These are phyloP conservation scores for Drosophila pseudotalamancana DNA, from an alignment of 2,888 invertebrate species.

Conservation along the genomic window DNA sequence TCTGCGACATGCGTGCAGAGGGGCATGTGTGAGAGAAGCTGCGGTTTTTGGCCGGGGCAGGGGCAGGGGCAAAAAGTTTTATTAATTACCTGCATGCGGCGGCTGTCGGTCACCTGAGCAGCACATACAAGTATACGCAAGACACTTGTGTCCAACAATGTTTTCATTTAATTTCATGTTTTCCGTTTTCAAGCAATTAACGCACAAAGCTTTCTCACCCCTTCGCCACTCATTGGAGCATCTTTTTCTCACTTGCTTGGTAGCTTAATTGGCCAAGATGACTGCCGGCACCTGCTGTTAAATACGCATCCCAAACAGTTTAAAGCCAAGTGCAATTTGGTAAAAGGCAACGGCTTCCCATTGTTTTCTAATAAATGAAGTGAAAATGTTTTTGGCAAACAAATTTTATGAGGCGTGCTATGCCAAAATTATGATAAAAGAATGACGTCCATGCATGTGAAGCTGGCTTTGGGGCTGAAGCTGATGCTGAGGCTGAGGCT, in stretches of 20 bases:
- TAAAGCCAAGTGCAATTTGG: slow-evolving; percentile 37
- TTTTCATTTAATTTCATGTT: slow-evolving; percentile 80
- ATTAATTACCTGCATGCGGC: slow-evolving; percentile 77
- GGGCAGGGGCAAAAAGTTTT: slow-evolving; percentile 60
- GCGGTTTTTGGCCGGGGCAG: slow-evolving; percentile 57
- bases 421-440: slow-evolving; percentile 73
- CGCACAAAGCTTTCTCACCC: slow-evolving; percentile 47
- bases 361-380: slow-evolving; percentile 70
- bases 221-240: too few species aligned
- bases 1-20: slow-evolving; percentile 30
- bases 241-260: slow-evolving; percentile 6
- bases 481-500: too few species aligned
- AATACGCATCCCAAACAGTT: slow-evolving; percentile 24
- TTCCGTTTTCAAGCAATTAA: slow-evolving; percentile 79
- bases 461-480: too few species aligned
- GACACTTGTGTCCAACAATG: slow-evolving; percentile 70
- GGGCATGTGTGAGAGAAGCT: slow-evolving; percentile 17
- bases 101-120: slow-evolving; percentile 46
- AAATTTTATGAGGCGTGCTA: slow-evolving; percentile 75
- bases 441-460: slow-evolving; percentile 36
- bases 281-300: slow-evolving; percentile 35
- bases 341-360: slow-evolving; percentile 9
- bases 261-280: slow-evolving; percentile 52
- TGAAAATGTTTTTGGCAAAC: slow-evolving; percentile 76
- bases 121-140: slow-evolving; percentile 62